Conservation (phyloP, 37 sponge, comb jelly and placozoan genomes). For the Haliclona indistincta region DNA sequence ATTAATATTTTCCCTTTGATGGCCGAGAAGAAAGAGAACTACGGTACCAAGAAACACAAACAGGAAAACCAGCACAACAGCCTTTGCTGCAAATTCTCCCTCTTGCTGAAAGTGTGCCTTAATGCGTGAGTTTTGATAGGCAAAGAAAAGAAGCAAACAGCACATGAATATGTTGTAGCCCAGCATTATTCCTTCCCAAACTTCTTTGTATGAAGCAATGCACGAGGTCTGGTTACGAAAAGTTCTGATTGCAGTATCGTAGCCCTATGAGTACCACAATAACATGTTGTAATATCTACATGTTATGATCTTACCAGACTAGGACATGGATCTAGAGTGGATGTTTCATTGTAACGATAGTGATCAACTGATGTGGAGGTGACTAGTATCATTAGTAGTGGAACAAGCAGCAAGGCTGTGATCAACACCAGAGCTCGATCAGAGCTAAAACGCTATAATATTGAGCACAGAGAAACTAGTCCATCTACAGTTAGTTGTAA, state of each 20-base stretch:
- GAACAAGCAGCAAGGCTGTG: no score
- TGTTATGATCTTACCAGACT: no score
- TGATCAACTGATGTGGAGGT: no score
- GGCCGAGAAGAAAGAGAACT: background rate
- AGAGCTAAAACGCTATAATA: no score
- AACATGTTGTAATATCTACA: no score
- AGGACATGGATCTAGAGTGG: no score
- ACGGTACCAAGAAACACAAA: background rate
- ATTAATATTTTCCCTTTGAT: background rate
- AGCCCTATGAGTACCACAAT: no score
- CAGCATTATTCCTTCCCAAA: background rate
- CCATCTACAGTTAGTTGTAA: no score
- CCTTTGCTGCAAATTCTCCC: conserved; percentile 45
- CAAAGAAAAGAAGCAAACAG: background rate
- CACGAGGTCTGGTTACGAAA: background rate
- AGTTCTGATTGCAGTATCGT: background rate
- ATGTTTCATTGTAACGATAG: no score
- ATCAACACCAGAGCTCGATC: no score
- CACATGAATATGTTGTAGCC: background rate
- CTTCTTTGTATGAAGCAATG: background rate
- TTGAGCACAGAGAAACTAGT: no score
- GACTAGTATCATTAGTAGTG: no score
- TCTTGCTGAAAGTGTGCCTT: background rate
- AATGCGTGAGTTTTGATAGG: conserved; percentile 2
- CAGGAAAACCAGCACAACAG: background rate